Conservation (phyloP, 2,797 vertebrate genomes). For the Cirrhinus mrigala region DNA sequence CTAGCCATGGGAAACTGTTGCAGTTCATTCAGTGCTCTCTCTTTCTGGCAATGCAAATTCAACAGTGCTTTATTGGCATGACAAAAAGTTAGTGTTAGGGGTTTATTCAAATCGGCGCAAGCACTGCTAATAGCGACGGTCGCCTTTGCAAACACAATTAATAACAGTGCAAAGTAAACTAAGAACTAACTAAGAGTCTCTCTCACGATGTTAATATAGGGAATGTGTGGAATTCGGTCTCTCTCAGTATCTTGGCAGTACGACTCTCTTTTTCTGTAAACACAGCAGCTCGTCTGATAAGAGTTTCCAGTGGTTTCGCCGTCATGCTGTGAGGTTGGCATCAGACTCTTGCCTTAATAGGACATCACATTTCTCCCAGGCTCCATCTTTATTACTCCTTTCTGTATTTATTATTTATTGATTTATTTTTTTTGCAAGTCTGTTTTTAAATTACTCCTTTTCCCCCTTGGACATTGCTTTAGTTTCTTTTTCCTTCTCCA, state of each 20-base stretch:
- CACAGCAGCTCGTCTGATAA: conserved; percentile 50
- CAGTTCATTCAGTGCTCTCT: conserved; percentile 7
- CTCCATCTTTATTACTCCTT: not conserved
- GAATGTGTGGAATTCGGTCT: conserved; percentile 29
- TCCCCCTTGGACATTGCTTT: too few relatives aligned
- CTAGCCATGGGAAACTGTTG: conserved; percentile 39
- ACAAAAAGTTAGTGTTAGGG: conserved; percentile 5
- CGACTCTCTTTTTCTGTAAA: conserved; percentile 45
- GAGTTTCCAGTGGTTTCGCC: conserved; percentile 42
- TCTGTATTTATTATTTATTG: not conserved
- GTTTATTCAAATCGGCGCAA: conserved; percentile 13
- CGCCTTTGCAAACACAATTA: not conserved
- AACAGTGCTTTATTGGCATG: conserved; percentile 8
- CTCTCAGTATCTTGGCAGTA: conserved; percentile 21
- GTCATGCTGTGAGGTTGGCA: conserved; percentile 42
- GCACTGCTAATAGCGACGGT: not conserved
- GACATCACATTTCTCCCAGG: conserved; percentile 42
- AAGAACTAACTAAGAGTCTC: not conserved
- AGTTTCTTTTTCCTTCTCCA: not conserved
- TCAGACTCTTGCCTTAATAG: conserved; percentile 58
- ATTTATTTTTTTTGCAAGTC: not conserved
- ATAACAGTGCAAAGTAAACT: not conserved
- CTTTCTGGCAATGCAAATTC: not conserved
- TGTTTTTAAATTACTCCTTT: not conserved
- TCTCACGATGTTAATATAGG: not conserved